Evolutionary conservation across 2,797 vertebrate genomes (phyloP), one percentile per base, ranked within the genome.

Genomic region (Spinus olivaceus): DNA sequence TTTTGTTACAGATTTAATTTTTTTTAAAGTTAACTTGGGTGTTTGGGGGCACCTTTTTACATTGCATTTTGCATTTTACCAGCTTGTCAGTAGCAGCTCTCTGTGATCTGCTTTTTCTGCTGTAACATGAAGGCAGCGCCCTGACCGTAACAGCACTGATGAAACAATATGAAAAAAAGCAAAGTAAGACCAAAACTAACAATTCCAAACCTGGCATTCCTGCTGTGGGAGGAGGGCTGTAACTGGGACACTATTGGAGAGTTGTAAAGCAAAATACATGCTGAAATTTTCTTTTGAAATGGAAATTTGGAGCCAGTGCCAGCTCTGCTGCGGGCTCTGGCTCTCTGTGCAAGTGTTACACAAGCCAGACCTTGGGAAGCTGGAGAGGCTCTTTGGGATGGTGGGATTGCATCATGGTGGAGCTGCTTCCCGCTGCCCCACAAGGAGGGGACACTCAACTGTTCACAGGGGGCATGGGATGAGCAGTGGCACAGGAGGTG

Each of bases 241-340:
- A 92, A 82, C 89, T 1, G 0, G 85, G 87, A 65, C 50, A 11
- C 76, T 81, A 53, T 49, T 74, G 82, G 35, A 44, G 85, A 65
- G 54, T 9, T 71, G 53, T 50, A 54, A 83, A 91, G 61, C 79
- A 88, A 94, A 95, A 94, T 83, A 71, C 77, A 57, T 0, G 1
- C 59, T 67, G 85, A 94, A 83, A 90, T 92, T 92, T 39, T 37
- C 85, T 89, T 88, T 95, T 94, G 93, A 96, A 94, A 94, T 94
- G 94, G 96, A 94, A 95, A 96, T 92, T 76, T 4, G 54, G 87
- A 92, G 69, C 59, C 5, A 0, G 42, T 94, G 96, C 91, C 92
- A 94, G 93, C 82, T 74, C 82, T 72, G 71, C 84, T 89, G 56
- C 1, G 2, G 81, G 78, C 74, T 87, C 91, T 93, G 86, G 90